Base-by-base conservation (phyloP, 2,888 invertebrate species). In the Venusia cambrica region DNA sequence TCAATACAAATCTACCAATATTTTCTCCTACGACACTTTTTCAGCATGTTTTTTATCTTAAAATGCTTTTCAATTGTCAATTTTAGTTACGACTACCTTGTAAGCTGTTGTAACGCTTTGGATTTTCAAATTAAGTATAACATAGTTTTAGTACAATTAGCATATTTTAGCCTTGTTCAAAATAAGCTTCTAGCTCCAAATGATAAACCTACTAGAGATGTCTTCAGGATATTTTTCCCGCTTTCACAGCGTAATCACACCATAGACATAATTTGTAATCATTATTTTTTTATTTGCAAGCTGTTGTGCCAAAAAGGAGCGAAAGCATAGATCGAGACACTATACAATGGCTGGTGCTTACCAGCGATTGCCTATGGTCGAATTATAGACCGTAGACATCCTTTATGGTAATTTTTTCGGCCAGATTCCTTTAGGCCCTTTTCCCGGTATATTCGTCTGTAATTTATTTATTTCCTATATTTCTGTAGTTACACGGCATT, bases 301-400 rank as follows among this genome's bases (percentile, higher is more conserved):
- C 76, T 78, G 78, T 80, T 78, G 63, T 77, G 64, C 62, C 62
- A 65, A 61, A 62, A 47, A 55, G 72, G 73, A 69, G 44, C 63
- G 64, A 53, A 62, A 72, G 60, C 68, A 64, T 73, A 71, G 60
- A 61, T 57, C 68, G 68, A 77, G 73, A 62, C 74, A 74, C 62
- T 71, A 73, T 77, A 76, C 79, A 70, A 73, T 76, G 75, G 77
- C 74, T 65, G 76, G 70, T 59, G 62, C 56, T 57, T 77, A 78
- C 65, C 70, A 70, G 54, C 69, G 65, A 17, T 57, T 80, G 64
- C 60, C 76, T 63, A 66, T 77, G 74, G 74, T 73, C 61, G 69
- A 74, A 47, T 65, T 77, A 61, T 57, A 70, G 61, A 68, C 54
- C 40, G 43, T 50, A 48, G 43, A 43, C 50, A 54, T 67, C 6